Conservation (phyloP, 2,113 vertebrate species). For the Australoheros scitulus region DNA sequence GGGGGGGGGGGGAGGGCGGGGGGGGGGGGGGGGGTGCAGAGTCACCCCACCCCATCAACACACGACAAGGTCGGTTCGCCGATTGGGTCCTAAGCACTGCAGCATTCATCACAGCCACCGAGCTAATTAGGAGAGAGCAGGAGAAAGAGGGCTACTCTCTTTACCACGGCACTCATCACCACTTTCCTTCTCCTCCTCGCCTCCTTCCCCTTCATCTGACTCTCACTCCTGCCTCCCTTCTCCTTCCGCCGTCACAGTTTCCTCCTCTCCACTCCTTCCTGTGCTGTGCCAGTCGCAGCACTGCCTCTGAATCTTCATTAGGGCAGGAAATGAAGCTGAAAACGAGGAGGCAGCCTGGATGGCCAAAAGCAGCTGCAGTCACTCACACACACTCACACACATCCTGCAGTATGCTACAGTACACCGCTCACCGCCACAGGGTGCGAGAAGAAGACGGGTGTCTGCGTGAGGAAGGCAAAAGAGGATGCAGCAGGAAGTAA, state of each 20-base stretch:
- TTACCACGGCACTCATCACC: conserved; percentile 41
- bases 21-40: conserved; percentile 32
- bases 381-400: conserved; percentile 51
- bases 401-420: conserved; percentile 46
- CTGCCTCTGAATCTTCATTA: conserved; percentile 86
- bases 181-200: conserved; percentile 3
- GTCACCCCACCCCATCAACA: conserved; percentile 69
- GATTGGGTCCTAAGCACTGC: conserved; percentile 61
- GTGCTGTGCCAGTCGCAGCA: conserved; percentile 60
- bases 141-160: conserved; percentile 27
- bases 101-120: conserved; percentile 76
- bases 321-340: conserved; percentile 83
- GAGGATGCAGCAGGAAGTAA: neutral
- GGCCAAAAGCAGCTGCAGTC: conserved; percentile 81
- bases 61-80: conserved; percentile 78
- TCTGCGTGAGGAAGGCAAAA: conserved; percentile 17
- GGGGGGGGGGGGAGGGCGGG: too few relatives aligned
- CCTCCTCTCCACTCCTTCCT: conserved; percentile 26
- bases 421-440: conserved; percentile 44
- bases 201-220: neutral
- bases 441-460: conserved; percentile 50
- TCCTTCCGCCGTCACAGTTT: conserved; percentile 26
- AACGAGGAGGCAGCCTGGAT: conserved; percentile 80
- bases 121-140: conserved; percentile 70
- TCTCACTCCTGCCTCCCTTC: conserved; percentile 25